Percentiles rank a stretch among this genome's conserved stretches.
Conservation (phyloP, 2,888 invertebrate genomes). For the Orchesellides sinensis region DNA sequence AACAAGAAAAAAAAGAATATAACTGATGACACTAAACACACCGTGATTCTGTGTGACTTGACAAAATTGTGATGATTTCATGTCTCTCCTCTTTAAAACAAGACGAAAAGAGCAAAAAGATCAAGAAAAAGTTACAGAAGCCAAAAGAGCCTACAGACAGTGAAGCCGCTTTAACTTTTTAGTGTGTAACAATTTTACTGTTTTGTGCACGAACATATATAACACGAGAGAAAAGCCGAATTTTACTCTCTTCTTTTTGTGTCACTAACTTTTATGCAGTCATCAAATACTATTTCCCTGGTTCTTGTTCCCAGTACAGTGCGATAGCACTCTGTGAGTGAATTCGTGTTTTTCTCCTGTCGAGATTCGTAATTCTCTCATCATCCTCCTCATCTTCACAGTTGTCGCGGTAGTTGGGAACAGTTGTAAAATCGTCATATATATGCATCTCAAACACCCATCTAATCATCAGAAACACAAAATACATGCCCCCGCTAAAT, state of each 20-base stretch:
- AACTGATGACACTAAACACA: too few species aligned
- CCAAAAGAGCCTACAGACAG: not conserved
- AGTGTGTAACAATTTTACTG: constrained; percentile 8
- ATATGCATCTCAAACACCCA: constrained; percentile 39
- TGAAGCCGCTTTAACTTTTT: not conserved
- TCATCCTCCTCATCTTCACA: constrained; percentile 38
- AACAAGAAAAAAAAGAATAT: constrained; percentile 1
- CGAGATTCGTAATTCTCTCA: constrained; percentile 46
- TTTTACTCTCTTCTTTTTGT: not conserved
- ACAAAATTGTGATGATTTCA: constrained; percentile 22
- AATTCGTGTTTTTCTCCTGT: not conserved
- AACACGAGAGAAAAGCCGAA: not conserved
- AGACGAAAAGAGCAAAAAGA: not conserved
- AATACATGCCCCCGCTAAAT: too few species aligned
- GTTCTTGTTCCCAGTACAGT: constrained; percentile 36
- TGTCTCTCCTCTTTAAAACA: constrained; percentile 3
- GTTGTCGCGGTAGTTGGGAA: constrained; percentile 43
- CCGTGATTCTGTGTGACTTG: constrained; percentile 39
- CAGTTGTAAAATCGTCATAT: constrained; percentile 35
- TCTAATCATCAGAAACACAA: constrained; percentile 28
- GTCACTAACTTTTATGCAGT: constrained; percentile 4
- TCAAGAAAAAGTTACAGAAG: constrained; percentile 15
- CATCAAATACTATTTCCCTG: constrained; percentile 19
- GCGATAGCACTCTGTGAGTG: constrained; percentile 3
- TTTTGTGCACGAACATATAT: not conserved